Evolutionary conservation across 2,113 vertebrate genomes (phyloP).

Genomic region (Cyanoliseus patagonus): DNA sequence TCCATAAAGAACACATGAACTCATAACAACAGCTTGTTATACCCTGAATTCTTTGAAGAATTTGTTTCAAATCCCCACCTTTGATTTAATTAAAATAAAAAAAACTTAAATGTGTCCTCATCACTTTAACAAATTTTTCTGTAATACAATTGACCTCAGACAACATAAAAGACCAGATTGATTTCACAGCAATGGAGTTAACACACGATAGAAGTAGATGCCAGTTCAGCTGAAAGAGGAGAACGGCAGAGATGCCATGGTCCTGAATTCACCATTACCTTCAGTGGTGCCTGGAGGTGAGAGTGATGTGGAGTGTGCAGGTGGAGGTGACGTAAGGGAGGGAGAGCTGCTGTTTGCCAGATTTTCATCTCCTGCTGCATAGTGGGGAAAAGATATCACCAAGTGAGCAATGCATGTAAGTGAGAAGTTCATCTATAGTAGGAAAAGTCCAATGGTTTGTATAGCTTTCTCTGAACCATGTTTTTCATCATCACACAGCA

Average conservation of each 20-base stretch:
- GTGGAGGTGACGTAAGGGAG: background rate
- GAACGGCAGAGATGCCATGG: rapidly evolving
- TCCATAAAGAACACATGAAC: background rate
- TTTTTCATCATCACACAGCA: background rate
- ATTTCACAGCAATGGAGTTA: background rate
- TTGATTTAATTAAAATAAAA: background rate
- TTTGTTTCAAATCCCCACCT: background rate
- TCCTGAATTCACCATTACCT: background rate
- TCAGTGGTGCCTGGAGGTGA: background rate
- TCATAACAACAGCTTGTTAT: background rate
- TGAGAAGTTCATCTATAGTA: background rate
- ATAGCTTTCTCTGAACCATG: background rate
- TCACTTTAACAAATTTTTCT: background rate
- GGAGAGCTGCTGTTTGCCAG: background rate
- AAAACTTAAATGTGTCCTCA: background rate
- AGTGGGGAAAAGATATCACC: background rate
- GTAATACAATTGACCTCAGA: background rate
- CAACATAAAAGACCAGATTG: background rate
- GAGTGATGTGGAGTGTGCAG: background rate
- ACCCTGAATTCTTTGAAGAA: background rate
- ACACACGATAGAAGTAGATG: background rate
- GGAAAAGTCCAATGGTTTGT: background rate
- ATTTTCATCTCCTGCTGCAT: background rate
- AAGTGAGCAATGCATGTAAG: background rate
- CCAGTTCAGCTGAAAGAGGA: background rate